Evolutionary conservation across 1,140 invertebrate species (phyloP).

Genomic region (Bicyclus anynana): DNA sequence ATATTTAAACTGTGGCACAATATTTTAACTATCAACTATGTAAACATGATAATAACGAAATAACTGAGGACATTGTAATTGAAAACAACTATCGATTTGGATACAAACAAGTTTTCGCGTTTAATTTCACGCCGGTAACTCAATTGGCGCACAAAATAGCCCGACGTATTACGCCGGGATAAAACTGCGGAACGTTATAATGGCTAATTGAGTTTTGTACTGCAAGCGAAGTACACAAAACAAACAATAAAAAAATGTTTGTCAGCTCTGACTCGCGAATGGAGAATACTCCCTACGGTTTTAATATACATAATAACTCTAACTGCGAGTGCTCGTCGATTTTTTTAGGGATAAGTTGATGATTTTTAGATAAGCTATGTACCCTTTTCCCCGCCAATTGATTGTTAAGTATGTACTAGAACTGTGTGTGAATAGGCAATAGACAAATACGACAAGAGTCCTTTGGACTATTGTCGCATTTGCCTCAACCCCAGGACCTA

Average conservation of each 20-base stretch:
- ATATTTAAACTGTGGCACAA: not conserved
- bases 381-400: too few species aligned
- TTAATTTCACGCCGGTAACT: constrained; percentile 13
- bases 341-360: too few species aligned
- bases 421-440: too few species aligned
- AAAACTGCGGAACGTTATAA: constrained; percentile 47
- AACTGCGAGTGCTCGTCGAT: too few species aligned
- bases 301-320: too few species aligned
- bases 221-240: constrained; percentile 14
- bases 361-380: too few species aligned
- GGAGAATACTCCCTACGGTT: constrained; percentile 5
- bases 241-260: too few species aligned
- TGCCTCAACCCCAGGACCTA: too few species aligned
- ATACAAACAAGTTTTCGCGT: constrained; percentile 16
- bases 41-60: not conserved
- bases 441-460: too few species aligned
- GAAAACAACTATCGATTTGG: not conserved
- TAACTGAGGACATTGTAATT: not conserved
- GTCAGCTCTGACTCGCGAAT: too few species aligned
- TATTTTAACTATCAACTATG: not conserved
- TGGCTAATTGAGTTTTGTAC: constrained; percentile 53
- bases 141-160: constrained; percentile 11
- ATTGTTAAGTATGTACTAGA: too few species aligned
- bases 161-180: constrained; percentile 16
- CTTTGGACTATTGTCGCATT: too few species aligned